Base-by-base conservation (phyloP, 35 echinoderm and acorn worm species). In the Hemicentrotus pulcherrimus region DNA sequence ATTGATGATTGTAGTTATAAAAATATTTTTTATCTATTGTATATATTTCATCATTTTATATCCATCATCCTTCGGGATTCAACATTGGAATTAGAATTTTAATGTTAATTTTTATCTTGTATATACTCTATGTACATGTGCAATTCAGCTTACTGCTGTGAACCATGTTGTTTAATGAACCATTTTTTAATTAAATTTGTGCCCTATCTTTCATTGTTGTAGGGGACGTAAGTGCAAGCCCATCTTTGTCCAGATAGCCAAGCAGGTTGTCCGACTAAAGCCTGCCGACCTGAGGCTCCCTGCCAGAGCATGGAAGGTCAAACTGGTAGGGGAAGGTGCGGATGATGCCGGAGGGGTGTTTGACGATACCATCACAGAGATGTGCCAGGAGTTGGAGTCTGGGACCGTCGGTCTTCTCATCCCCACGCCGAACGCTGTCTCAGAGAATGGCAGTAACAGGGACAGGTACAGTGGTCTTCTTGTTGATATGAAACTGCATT, bases 311-410 rank as follows among this genome's bases (percentile, higher is more conserved):
- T 99, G 98, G 98, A 99, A 99, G 96, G 98, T 99, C 47, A 99
- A 99, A 88, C 86, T 99, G 65, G 97, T 99, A 31, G 98, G 98
- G 19, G 98, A 99, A 78, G 98, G 98, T 14, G 98, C 98, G 9
- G 98, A 99, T 94, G 98, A 99, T 94, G 98, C 98, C 2, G 98
- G 98, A 22, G 98, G 98, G 9, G 98, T 99, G 41, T 99, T 99
- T 96, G 98, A 99, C 94, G 98, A 99, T 65, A 99, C 98, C 91
- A 99, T 99, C 94, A 99, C 98, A 5, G 98, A 99, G 78, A 99
- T 99, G 97, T 99, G 98, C 94, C 98, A 99, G 89, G 98, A 99
- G 94, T 78, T 99, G 46, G 97, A 99, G 96, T 94, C 97, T 31
- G 98, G 98, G 5, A 94, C 97, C n/a, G 98, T 97, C 5, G 96